phyloP scores from a whole-genome alignment of 2,113 vertebrate species.

The Psephotus haematonotus region DNA sequence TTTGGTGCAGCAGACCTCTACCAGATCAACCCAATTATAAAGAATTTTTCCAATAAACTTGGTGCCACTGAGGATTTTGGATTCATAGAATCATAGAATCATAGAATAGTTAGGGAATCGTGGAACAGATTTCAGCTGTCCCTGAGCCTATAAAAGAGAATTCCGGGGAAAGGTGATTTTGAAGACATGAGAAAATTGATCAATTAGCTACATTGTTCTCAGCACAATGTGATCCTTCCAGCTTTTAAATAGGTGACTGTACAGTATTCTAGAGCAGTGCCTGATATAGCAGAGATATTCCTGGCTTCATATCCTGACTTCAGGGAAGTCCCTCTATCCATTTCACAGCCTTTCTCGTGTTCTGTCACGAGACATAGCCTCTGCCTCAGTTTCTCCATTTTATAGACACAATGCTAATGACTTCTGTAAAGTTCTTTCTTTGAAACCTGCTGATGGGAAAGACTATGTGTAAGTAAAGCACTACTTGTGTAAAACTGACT shows the following conservation, averaged over 20 bases:
- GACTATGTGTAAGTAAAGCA: background rate
- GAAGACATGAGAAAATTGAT: background rate
- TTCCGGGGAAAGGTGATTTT: background rate
- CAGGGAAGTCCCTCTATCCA: background rate
- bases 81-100: background rate
- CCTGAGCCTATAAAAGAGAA: background rate
- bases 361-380: background rate
- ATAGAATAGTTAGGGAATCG: background rate
- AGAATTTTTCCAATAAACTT: background rate
- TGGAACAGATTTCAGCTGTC: background rate
- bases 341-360: background rate
- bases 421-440: background rate
- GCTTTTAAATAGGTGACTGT: background rate
- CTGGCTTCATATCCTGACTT: background rate
- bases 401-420: background rate
- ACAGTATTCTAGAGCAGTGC: background rate
- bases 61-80: background rate
- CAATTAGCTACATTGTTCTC: background rate
- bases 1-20: background rate
- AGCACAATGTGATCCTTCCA: background rate
- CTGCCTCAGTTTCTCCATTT: slow-evolving; percentile 16
- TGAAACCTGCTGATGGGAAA: background rate
- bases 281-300: background rate
- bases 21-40: background rate
- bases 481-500: background rate